Conservation (phyloP, 2,113 vertebrate genomes). For the Anhinga rufa region DNA sequence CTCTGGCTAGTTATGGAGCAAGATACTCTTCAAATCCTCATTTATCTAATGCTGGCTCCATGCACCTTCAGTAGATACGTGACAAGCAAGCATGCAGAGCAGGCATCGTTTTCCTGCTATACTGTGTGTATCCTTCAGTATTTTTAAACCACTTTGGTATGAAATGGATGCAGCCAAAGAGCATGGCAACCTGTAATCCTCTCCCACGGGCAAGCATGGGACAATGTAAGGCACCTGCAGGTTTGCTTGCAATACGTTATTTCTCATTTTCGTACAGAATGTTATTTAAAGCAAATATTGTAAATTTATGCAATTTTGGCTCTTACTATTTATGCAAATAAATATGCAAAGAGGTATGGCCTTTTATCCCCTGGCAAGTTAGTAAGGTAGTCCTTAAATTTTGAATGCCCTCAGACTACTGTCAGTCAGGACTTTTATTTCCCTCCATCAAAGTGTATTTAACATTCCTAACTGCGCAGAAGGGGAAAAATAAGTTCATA, state of each 20-base stretch:
- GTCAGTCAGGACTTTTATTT: background rate
- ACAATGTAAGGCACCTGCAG: background rate
- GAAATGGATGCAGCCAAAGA: background rate
- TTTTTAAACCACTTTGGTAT: background rate
- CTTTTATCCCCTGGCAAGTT: background rate
- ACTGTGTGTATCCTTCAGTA: background rate
- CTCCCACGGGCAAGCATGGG: background rate
- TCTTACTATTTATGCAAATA: slow-evolving; percentile 46
- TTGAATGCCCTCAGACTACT: background rate
- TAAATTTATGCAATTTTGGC: background rate
- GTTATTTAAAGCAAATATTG: background rate
- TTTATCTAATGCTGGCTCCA: background rate
- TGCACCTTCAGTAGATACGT: background rate
- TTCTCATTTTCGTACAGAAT: background rate
- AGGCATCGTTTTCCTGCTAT: background rate
- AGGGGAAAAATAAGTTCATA: slow-evolving; percentile 26
- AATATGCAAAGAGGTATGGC: background rate
- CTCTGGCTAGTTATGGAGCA: background rate
- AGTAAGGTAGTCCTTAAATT: background rate
- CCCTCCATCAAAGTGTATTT: background rate
- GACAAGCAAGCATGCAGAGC: background rate
- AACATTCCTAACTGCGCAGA: background rate
- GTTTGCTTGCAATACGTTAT: background rate
- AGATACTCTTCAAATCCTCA: background rate
- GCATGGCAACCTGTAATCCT: background rate